phyloP scores from a whole-genome alignment of 2,113 vertebrate species.

The Oncorhynchus tshawytscha region DNA sequence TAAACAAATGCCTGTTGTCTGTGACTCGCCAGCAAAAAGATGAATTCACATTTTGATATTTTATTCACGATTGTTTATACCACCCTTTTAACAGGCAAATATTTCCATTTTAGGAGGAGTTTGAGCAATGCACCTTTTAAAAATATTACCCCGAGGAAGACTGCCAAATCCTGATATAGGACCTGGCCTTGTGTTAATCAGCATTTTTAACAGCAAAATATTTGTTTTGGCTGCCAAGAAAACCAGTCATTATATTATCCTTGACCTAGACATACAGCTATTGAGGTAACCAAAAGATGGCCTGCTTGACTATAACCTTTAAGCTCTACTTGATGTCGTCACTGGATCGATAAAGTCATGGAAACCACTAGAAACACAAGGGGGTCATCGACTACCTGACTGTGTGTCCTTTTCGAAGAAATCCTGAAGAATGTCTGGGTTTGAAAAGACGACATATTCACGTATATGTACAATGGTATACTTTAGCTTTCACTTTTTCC shows the following conservation, averaged over 20 bases:
- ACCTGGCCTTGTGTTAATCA: not conserved
- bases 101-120: no score
- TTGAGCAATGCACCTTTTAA: not conserved
- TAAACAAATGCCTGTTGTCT: not conserved
- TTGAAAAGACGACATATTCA: not conserved
- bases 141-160: constrained; percentile 19
- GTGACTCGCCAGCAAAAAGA: constrained; percentile 18
- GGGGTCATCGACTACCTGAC: constrained; percentile 54
- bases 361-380: constrained; percentile 57
- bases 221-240: constrained; percentile 38
- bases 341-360: constrained; percentile 66
- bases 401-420: constrained; percentile 65
- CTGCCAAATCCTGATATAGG: not conserved
- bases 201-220: constrained; percentile 33
- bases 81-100: not conserved
- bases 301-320: constrained; percentile 60
- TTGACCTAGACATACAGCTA: constrained; percentile 20
- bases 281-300: constrained; percentile 6
- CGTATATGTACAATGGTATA: not conserved
- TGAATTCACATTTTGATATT: not conserved
- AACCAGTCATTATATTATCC: not conserved
- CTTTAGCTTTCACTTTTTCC: not conserved
- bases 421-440: constrained; percentile 26
- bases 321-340: constrained; percentile 42
- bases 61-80: constrained; percentile 17